These are phyloP conservation scores for Palythoa caribaeorum DNA, from an alignment of 92 coral and sea anemone genomes.

Conservation along the genomic window DNA sequence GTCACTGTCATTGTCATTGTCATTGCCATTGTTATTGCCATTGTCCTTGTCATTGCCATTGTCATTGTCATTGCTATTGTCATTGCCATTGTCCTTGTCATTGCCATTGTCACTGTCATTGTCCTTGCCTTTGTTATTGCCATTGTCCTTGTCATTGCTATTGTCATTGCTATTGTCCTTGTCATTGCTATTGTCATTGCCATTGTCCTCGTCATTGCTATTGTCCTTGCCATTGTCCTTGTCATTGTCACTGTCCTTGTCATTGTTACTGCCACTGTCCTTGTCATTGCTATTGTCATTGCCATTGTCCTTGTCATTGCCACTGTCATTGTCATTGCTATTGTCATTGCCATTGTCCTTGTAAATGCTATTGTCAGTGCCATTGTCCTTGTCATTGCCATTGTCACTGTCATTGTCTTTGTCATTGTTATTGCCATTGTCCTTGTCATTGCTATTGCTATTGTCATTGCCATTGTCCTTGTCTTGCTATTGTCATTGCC, in stretches of 20 bases:
- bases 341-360: slow-evolving; percentile 1
- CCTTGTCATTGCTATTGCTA: background rate
- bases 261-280: too few relatives aligned
- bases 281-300: too few relatives aligned
- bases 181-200: background rate
- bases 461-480: background rate
- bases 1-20: too few relatives aligned
- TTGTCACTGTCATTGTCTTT: background rate
- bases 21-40: too few relatives aligned
- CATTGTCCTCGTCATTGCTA: background rate
- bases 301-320: too few relatives aligned
- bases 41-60: background rate
- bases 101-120: too few relatives aligned
- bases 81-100: background rate
- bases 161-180: too few relatives aligned
- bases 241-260: too few relatives aligned
- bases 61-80: background rate
- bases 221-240: background rate
- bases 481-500: too few relatives aligned
- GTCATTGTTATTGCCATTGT: background rate
- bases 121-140: too few relatives aligned
- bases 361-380: background rate
- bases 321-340: background rate
- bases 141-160: too few relatives aligned
- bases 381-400: too few relatives aligned